Evolutionary conservation across 1,140 invertebrate genomes (phyloP).

Genomic region (Drosophila ohnishii): DNA sequence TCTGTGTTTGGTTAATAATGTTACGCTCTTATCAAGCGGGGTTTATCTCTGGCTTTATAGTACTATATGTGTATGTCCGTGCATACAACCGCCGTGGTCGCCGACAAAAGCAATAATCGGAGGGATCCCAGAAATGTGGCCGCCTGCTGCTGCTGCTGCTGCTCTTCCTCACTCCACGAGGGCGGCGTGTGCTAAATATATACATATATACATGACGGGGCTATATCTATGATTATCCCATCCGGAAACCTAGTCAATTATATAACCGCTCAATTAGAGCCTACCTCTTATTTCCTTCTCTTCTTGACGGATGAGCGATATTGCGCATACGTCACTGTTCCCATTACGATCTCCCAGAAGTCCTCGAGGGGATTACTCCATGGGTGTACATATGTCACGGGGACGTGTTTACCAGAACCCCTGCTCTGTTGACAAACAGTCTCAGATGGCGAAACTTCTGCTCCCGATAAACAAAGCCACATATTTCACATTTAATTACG

Average conservation of each 20-base stretch:
- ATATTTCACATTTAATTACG: constrained; percentile 6
- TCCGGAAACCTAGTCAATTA: constrained; percentile 13
- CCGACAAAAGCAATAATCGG: constrained; percentile 36
- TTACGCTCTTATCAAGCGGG: constrained; percentile 53
- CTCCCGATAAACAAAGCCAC: neutral
- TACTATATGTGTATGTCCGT: constrained; percentile 7
- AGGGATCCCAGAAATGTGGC: constrained; percentile 23
- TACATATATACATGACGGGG: neutral
- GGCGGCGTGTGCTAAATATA: constrained; percentile 13
- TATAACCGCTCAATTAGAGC: constrained; percentile 2
- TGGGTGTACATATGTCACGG: constrained; percentile 10
- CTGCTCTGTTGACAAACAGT: constrained; percentile 7
- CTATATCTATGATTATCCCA: constrained; percentile 26
- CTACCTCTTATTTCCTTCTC: neutral
- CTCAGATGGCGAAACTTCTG: constrained; percentile 6
- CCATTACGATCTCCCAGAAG: constrained; percentile 9
- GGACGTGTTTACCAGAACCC: constrained; percentile 5
- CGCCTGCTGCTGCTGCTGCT: neutral
- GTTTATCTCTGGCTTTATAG: constrained; percentile 54
- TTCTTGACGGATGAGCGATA: constrained; percentile 10
- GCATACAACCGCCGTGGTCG: neutral
- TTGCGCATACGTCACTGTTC: constrained; percentile 37
- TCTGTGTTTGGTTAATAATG: constrained; percentile 50
- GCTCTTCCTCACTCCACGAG: constrained; percentile 20
- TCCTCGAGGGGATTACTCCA: constrained; percentile 28